Conservation (phyloP, 1,140 invertebrate genomes). For the Zaprionus vittiger region DNA sequence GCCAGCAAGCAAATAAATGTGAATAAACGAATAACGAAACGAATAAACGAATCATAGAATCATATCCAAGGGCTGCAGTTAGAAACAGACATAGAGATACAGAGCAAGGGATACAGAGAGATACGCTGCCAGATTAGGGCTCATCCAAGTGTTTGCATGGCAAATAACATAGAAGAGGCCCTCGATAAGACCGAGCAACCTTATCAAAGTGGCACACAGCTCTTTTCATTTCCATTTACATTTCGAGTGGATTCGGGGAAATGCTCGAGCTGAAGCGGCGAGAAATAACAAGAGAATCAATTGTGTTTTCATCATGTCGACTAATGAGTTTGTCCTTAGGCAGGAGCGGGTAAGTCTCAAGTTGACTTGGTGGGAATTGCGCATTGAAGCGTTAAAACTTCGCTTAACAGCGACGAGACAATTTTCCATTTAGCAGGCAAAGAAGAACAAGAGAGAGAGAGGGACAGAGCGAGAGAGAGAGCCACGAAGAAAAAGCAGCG, state of each 20-base stretch:
- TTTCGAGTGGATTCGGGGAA: not conserved
- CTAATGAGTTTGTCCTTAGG: constrained; percentile 47
- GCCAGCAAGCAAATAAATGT: constrained; percentile 18
- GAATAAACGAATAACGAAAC: constrained; percentile 32
- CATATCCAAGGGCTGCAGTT: not conserved
- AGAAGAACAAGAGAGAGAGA: not conserved
- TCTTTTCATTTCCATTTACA: not conserved
- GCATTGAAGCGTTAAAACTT: constrained; percentile 52
- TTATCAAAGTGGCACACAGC: constrained; percentile 45
- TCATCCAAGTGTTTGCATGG: constrained; percentile 3
- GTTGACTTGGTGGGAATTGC: constrained; percentile 38
- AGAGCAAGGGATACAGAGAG: no score
- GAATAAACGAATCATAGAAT: constrained; percentile 19
- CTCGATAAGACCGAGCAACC: constrained; percentile 17
- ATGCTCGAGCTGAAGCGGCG: not conserved
- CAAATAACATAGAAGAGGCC: constrained; percentile 5
- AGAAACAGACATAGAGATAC: no score
- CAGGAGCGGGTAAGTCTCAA: constrained; percentile 8
- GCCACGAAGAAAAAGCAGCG: not conserved
- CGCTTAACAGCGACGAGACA: constrained; percentile 29
- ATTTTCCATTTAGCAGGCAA: constrained; percentile 25
- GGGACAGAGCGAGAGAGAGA: not conserved
- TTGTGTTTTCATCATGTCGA: not conserved
- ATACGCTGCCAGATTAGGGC: constrained; percentile 7
- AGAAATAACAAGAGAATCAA: not conserved